A percentile compares a stretch with the other conserved stretches of the same genome.
These are phyloP conservation scores for Perodicticus potto DNA, from an alignment of 2,797 vertebrate species.

Conservation along the genomic window DNA sequence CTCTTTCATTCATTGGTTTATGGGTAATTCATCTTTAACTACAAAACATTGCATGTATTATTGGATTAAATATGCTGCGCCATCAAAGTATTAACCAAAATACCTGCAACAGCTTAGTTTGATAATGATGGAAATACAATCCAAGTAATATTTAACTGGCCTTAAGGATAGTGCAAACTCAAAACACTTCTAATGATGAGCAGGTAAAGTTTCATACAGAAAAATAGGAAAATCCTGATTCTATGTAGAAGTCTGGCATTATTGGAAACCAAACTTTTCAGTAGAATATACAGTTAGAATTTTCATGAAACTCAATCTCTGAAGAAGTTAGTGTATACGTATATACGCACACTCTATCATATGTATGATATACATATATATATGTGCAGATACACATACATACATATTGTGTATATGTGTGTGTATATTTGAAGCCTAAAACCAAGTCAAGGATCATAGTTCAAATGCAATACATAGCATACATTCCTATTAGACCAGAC, in stretches of 20 bases:
- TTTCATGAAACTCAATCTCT: not conserved
- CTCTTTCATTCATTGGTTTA: not conserved
- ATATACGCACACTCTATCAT: not conserved
- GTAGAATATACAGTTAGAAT: slow-evolving; percentile 8
- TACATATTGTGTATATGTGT: not conserved
- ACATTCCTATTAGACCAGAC: not conserved
- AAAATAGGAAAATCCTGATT: not conserved
- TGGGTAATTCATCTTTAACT: not conserved
- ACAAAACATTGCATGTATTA: not conserved
- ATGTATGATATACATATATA: not conserved
- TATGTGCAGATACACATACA: not conserved
- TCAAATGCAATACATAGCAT: not conserved
- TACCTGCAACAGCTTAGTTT: not conserved
- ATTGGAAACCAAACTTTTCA: slow-evolving; percentile 1
- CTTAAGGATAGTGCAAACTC: not conserved
- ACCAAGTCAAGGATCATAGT: not conserved
- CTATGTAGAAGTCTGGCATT: not conserved
- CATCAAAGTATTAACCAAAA: not conserved
- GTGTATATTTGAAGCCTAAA: not conserved
- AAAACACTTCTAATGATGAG: not conserved
- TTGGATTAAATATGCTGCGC: not conserved
- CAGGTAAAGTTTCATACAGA: not conserved
- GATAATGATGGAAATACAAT: not conserved
- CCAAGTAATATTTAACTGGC: not conserved
- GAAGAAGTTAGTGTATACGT: not conserved